Base-by-base conservation (phyloP, 1,140 invertebrate species). In the Drosophila lini region DNA sequence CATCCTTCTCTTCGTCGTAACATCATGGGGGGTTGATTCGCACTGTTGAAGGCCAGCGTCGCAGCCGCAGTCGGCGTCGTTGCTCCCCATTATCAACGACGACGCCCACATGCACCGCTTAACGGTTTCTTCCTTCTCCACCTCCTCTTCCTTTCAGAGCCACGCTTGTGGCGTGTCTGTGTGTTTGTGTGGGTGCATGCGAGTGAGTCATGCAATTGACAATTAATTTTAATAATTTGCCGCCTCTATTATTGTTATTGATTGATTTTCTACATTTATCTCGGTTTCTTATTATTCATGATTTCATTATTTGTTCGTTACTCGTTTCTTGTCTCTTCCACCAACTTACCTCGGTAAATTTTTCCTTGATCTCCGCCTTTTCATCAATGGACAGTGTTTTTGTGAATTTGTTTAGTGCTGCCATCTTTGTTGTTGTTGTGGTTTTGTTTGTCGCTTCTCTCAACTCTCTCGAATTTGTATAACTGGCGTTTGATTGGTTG, bases 301-400 rank as follows among this genome's bases (percentile, higher is more conserved):
- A 25, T 9, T 53, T 36, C 25, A 34, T 34, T 60, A 44, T 36
- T 44, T 42, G 11, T 22, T 42, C 32, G 32, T 42, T 61, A 61
- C 38, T 56, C n/a, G 36, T 11, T 25, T 71, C 61, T 77, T 68
- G 32, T 57, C 34, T 7, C 44, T 60, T 55, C 52, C 47, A 71
- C 45, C 28, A 36, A 88, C 90, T 91, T 68, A 92, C 91, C 80
- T 92, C 91, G 78, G 78, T 90, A 47, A 92, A 92, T 91, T 92
- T 92, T 82, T 92, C 91, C 77, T 91, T 91, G 76, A 92, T 92
- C 80, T 92, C 91, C 42, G 91, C 76, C 65, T 92, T 92, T 80
- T 92, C 91, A 78, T 92, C 91, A 75, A 83, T 91, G 67, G 91
- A 92, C 62, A 92, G 74, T 56, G 78, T 91, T 92, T 91, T 92